Base-by-base conservation (phyloP, 2,797 vertebrate genomes). In the Botia kubotai region DNA sequence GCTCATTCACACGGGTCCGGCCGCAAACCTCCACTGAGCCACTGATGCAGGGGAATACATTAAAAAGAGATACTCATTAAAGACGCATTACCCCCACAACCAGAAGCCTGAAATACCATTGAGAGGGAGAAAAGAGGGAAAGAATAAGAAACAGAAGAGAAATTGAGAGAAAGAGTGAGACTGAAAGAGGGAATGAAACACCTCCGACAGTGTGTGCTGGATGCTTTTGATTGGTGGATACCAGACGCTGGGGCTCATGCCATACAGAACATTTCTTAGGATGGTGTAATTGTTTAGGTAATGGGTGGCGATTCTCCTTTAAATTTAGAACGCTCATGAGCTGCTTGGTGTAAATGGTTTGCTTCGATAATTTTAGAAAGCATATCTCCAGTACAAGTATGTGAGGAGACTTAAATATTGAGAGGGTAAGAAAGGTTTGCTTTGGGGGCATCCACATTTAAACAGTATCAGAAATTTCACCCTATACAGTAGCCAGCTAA, bases 1-100 rank as follows among this genome's bases (percentile, higher is more conserved):
- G 83, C 85, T 83, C 85, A 68, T 85, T 87, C 86, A 85, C 83
- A 87, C 85, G 82, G 73, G 62, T 80, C 71, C 79, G 72, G 75
- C 81, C 70, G 57, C 46, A 77, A 79, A 71, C 77, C 77, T 67
- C 75, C 77, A 79, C 66, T 86, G 74, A 83, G 73, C 76, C 84
- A 50, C 69, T 53, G 79, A 80, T 75, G 82, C 48, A 58, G 26
- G 48, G 72, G 75, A 81, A 81, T 80, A 60, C 85, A 88, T 90
- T 88, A 90, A 88, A 89, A 89, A 87, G 82, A 88, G 85, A 88
- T 89, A 87, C 84, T 88, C 86, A 77, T 89, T 89, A 88, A 89
- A 89, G 74, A 82, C 52, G 68, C 83, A 79, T 90, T 83, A 87
- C 39, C 71, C 75, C 78, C 29, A 57, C 79, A 82, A 83, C 83